Evolutionary conservation across 2,888 invertebrate species (phyloP).

Genomic region (Opisthograptis luteolata): DNA sequence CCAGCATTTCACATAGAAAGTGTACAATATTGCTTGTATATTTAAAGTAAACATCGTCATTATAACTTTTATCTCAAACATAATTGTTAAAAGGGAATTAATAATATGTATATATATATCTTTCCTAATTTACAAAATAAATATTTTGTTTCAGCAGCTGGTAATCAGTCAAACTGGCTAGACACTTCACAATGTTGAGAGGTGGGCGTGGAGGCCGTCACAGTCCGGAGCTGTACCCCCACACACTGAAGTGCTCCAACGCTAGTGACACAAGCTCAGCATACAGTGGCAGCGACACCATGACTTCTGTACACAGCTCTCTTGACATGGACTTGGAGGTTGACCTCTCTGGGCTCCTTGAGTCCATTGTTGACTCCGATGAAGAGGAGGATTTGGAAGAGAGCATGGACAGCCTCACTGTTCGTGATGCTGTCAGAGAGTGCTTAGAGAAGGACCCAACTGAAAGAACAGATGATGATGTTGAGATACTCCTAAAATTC

Average conservation of each 20-base stretch:
- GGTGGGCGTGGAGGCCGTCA: constrained; percentile 84
- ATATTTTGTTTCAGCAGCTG: constrained; percentile 61
- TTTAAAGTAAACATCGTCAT: too few relatives aligned
- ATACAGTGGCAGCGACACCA: constrained; percentile 97
- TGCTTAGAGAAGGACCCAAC: constrained; percentile 98
- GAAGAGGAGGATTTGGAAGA: constrained; percentile 97
- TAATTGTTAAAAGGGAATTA: too few relatives aligned
- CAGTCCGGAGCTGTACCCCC: constrained; percentile 92
- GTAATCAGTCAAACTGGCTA: constrained; percentile 58
- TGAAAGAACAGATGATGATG: constrained; percentile 97
- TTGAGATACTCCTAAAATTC: constrained; percentile 97
- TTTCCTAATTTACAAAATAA: background rate
- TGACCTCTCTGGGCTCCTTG: constrained; percentile 96
- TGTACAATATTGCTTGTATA: background rate
- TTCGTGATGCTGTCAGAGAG: constrained; percentile 97
- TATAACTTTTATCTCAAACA: too few relatives aligned
- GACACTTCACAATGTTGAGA: constrained; percentile 84
- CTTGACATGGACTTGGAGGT: constrained; percentile 91
- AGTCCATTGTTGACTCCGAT: constrained; percentile 98
- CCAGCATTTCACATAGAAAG: background rate
- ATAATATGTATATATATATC: constrained; percentile 1
- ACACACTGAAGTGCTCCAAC: constrained; percentile 89
- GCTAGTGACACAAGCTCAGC: constrained; percentile 98
- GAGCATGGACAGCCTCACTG: constrained; percentile 94
- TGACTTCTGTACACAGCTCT: constrained; percentile 96